Evolutionary conservation across 2,888 invertebrate species (phyloP), one percentile per base, ranked within the genome.

Genomic region (Epirrhoe alternata): DNA sequence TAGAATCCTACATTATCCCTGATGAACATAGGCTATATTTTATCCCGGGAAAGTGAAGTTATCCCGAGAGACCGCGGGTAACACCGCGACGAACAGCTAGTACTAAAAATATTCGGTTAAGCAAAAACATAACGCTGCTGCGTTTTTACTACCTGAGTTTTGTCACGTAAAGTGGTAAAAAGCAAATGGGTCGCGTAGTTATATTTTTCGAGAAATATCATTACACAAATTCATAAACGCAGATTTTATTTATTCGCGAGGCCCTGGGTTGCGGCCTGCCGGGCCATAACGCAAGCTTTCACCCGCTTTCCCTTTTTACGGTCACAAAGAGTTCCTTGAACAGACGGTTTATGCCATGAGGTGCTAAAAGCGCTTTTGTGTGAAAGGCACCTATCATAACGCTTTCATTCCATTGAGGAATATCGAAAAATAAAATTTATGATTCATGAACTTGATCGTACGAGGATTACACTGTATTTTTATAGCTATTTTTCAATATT

Each of bases 321-420:
- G 77, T 70, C 74, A 80, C 80, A 84, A 83, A 84, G 80, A 85
- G 81, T 82, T 83, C 80, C 78, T 77, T 74, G 75, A 76, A 78
- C 77, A 83, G 79, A 84, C 83, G 83, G 76, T 86, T 84, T 81
- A 57, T 79, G 78, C 71, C 71, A 70, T 64, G 77, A 76, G 80
- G 79, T 78, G 84, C 80, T 86, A 86, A 86, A 86, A 85, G 83
- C 79, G 74, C 81, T 79, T 86, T 89, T 87, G 85, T 87, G 80
- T 73, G 77, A 77, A 81, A 82, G 74, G 73, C 74, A 75, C 77
- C 71, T 79, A 77, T 80, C 83, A 76, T 76, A 72, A 72, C 75
- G 74, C 79, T 69, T 78, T 84, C 79, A 85, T 86, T 87, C 82
- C 85, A 86, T 84, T 76, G 83, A 75, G 78, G 78, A 73, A 77